Base-by-base conservation (phyloP, 1,140 invertebrate species). In the Copidosoma floridanum region DNA sequence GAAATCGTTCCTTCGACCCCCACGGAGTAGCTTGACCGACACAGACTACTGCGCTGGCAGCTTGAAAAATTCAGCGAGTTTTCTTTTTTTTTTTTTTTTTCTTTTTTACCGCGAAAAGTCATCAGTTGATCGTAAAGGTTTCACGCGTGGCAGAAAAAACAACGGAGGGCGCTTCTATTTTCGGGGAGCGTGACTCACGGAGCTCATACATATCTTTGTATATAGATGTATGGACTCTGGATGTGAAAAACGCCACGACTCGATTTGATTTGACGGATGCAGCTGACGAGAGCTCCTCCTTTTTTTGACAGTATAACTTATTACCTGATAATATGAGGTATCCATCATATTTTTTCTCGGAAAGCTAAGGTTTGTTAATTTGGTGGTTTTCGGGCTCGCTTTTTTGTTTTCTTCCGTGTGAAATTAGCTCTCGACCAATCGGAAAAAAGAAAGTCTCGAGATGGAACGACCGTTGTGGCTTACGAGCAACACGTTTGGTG, bases 231-330 rank as follows among this genome's bases (percentile, higher is more conserved):
- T 43, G 23, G 8, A 43, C 16, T 14, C 35, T 18, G 4, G 64
- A 58, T 18, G 29, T 60, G 61, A 20, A 52, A 57, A 48, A 50
- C 23, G 48, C 54, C 57, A 52, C 57, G 50, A 26, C 50, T 52
- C 53, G 53, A 59, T 59, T 59, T 38, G 27, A 53, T 62, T 56
- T 32, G 26, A 62, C 41, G 50, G 38, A 37, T 40, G 47, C 26
- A 16, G 7, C 14, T 40, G 29, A 24, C 29, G 29, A 32, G n/a
- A 21, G 20, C 29, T 35, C n/a, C n/a, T n/a, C n/a, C n/a, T n/a
- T 46, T 24, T 29, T 4, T 8, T 16, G 46, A 24, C 12, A 20
- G 46, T n/a, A 5, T 48, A 24, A 24, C n/a, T n/a, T n/a, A n/a
- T n/a, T n/a, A n/a, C n/a, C n/a, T n/a, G n/a, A n/a, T n/a, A n/a